phyloP scores from a whole-genome alignment of 2,888 invertebrate species.

The Linhomoeus sp. region DNA sequence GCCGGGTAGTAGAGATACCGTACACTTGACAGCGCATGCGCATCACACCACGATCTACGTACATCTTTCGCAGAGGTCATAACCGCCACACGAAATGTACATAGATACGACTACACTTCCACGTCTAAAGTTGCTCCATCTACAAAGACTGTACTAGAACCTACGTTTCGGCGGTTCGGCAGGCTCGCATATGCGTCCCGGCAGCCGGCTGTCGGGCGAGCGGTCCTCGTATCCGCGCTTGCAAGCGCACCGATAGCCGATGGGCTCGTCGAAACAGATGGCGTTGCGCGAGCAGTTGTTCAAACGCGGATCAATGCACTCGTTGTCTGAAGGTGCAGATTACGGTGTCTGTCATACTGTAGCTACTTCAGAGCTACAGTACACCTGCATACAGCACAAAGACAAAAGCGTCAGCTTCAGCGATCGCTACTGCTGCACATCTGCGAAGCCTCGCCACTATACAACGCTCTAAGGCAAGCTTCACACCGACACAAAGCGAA shows the following conservation, averaged over 20 bases:
- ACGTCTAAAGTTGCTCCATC: too few species aligned
- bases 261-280: conserved; percentile 20
- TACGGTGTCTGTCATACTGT: too few species aligned
- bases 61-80: not conserved
- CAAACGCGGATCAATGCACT: conserved; percentile 22
- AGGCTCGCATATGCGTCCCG: conserved; percentile 23
- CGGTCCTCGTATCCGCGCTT: conserved; percentile 19
- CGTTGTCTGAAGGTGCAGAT: conserved; percentile 21
- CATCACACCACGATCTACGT: not conserved
- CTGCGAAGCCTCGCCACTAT: too few species aligned
- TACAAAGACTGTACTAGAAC: not conserved
- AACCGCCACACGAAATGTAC: not conserved
- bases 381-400: too few species aligned
- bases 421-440: too few species aligned
- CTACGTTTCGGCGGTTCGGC: conserved; percentile 16
- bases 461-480: too few species aligned
- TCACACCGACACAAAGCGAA: too few species aligned
- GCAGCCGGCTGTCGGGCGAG: conserved; percentile 14
- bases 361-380: too few species aligned
- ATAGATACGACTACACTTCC: too few species aligned
- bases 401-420: too few species aligned
- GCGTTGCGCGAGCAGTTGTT: conserved; percentile 25
- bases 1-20: too few species aligned
- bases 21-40: too few species aligned
- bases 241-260: conserved; percentile 25